Conservation (phyloP, 2,797 vertebrate genomes). For the Crocidura indochinensis region DNA sequence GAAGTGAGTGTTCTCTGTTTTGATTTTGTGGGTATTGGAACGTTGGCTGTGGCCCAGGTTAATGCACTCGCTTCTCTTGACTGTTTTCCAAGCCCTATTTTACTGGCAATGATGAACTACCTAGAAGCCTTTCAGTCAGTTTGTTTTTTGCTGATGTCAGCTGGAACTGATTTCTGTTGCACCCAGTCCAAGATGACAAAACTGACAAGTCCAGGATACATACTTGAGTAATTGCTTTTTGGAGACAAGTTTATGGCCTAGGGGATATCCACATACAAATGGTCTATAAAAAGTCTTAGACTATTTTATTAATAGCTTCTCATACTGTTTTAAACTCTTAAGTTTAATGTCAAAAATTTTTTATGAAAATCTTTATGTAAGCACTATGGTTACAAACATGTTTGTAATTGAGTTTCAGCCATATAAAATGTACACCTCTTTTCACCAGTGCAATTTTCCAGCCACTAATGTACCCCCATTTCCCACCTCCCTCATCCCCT, state of each 20-base stretch:
- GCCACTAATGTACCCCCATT: too few species aligned
- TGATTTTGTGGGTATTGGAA: neutral
- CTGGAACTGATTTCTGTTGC: conserved; percentile 31
- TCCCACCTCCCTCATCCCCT: too few species aligned
- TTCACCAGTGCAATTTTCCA: too few species aligned
- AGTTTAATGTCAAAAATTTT: conserved; percentile 3
- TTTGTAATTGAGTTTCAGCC: too few species aligned
- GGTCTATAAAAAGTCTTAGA: conserved; percentile 29
- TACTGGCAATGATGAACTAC: conserved; percentile 39
- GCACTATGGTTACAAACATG: too few species aligned
- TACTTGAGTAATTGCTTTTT: conserved; percentile 44
- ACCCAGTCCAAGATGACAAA: conserved; percentile 11
- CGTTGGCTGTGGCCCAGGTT: conserved; percentile 26
- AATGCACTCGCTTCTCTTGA: conserved; percentile 45
- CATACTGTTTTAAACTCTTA: conserved; percentile 36
- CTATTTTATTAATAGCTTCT: conserved; percentile 6
- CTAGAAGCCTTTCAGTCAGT: conserved; percentile 31
- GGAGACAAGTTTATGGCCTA: conserved; percentile 2
- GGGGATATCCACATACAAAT: neutral
- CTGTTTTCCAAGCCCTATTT: conserved; percentile 42
- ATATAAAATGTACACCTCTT: too few species aligned
- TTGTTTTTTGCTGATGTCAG: conserved; percentile 60
- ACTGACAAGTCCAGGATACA: neutral
- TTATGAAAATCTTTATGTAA: neutral
- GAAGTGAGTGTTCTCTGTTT: neutral